Percentiles rank a stretch among this genome's conserved stretches.
phyloP scores from a whole-genome alignment of 2,113 vertebrate genomes.

The Aviceda subcristata region DNA sequence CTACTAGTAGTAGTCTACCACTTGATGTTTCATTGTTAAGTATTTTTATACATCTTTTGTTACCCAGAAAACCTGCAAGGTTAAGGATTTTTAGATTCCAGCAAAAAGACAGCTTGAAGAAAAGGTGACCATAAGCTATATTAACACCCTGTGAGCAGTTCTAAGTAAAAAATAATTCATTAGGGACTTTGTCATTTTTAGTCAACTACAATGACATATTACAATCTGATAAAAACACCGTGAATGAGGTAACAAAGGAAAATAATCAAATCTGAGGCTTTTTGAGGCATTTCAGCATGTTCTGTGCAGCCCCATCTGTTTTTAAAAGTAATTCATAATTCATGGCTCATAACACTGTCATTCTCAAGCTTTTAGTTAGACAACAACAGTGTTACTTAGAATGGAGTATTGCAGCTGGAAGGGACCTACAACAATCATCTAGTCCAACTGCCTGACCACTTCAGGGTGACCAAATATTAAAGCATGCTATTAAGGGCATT shows the following conservation, averaged over 20 bases:
- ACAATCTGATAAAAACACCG: not conserved
- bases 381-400: not conserved
- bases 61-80: not conserved
- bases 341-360: not conserved
- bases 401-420: not conserved
- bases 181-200: not conserved
- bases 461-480: not conserved
- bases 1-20: not conserved
- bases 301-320: not conserved
- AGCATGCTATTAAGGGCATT: not conserved
- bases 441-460: not conserved
- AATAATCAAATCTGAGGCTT: not conserved
- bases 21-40: not conserved
- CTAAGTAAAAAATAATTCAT: not conserved
- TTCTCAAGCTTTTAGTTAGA: slow-evolving; percentile 25
- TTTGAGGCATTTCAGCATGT: not conserved
- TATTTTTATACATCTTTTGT: not conserved
- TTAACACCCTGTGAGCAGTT: not conserved
- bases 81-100: not conserved
- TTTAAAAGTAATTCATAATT: slow-evolving; percentile 13
- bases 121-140: not conserved
- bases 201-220: not conserved
- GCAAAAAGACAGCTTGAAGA: not conserved
- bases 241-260: not conserved
- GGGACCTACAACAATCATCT: accelerated